Percentiles rank a stretch among this genome's conserved stretches.
Conservation (phyloP, 23 tunicate species). For the Ascidia mentula region DNA sequence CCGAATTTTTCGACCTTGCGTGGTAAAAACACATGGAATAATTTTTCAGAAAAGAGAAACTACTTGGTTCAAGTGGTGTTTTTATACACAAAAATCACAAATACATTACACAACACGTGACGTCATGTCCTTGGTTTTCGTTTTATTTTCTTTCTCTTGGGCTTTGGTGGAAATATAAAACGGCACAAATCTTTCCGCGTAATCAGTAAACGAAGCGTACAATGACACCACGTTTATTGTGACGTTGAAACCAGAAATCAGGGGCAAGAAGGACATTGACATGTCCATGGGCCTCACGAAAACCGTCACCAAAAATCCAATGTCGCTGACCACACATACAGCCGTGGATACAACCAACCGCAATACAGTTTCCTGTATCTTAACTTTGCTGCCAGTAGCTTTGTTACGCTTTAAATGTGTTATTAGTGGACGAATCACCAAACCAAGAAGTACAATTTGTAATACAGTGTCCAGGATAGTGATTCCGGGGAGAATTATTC, state of each 20-base stretch:
- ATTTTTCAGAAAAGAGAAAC: no score
- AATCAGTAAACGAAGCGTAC: conserved; percentile 15
- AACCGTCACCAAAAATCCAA: conserved; percentile 14
- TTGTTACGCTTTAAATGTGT: conserved; percentile 1
- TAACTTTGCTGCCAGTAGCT: not conserved
- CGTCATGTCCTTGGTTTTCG: no score
- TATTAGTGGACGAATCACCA: conserved; percentile 11
- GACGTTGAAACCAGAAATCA: conserved; percentile 5
- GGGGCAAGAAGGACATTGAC: not conserved
- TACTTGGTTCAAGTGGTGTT: no score
- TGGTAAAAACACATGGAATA: no score
- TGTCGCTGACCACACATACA: conserved; percentile 6
- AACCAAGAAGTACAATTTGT: conserved; percentile 13
- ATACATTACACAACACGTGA: no score
- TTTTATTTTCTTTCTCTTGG: no score
- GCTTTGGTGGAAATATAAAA: no score
- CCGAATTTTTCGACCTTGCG: no score
- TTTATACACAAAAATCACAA: no score
- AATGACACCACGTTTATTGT: not conserved
- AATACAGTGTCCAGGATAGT: not conserved
- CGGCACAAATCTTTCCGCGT: not conserved
- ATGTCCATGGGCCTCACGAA: not conserved
- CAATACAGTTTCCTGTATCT: not conserved
- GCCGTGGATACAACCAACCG: conserved; percentile 13
- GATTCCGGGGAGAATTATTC: not conserved